phyloP scores from a whole-genome alignment of 2,888 invertebrate genomes.

The Catocala nupta region DNA sequence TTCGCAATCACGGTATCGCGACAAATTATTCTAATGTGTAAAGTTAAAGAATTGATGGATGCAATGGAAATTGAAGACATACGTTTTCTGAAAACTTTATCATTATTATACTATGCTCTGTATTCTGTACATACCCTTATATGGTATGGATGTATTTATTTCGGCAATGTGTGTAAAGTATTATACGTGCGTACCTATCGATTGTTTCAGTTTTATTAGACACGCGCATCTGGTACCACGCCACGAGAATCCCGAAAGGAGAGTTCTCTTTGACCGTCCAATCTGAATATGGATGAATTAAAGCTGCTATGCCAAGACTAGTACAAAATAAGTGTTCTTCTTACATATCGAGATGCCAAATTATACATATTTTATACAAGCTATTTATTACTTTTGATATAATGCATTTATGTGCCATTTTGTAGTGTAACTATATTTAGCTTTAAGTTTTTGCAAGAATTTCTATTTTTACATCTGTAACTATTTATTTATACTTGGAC shows the following conservation, averaged over 20 bases:
- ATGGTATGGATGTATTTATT: no score
- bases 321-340: conserved; percentile 69
- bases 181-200: no score
- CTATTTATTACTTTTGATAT: conserved; percentile 61
- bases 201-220: conserved; percentile 92
- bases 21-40: no score
- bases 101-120: no score
- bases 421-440: conserved; percentile 75
- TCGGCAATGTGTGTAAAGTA: no score
- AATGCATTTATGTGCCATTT: conserved; percentile 76
- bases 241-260: conserved; percentile 93
- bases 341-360: conserved; percentile 83
- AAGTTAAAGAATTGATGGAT: no score
- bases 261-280: conserved; percentile 95
- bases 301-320: conserved; percentile 50
- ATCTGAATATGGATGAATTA: conserved; percentile 94
- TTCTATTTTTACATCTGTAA: conserved; percentile 62
- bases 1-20: no score
- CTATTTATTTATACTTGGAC: conserved; percentile 49
- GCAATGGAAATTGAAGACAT: no score
- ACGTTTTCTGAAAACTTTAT: no score
- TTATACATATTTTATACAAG: conserved; percentile 61
- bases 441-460: conserved; percentile 58
- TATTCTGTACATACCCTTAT: no score
- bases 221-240: conserved; percentile 97